Evolutionary conservation across 2,888 invertebrate species (phyloP), one percentile per base, ranked within the genome.

Genomic region (Actias luna): DNA sequence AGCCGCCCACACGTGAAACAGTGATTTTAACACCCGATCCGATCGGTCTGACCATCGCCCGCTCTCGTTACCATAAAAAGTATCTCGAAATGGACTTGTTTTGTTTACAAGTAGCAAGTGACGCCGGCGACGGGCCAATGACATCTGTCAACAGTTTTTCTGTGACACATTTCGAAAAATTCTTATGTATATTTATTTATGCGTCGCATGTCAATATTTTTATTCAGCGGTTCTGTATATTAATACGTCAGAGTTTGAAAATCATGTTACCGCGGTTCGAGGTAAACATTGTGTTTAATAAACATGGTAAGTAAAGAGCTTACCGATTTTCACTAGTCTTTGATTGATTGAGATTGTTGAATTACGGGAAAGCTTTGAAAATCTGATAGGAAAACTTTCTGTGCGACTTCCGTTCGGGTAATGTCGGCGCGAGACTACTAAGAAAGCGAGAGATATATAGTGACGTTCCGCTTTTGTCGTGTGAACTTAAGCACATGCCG

Each of bases 1-100:
- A 73, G 36, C 70, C 74, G 63, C 74, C 77, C 78, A 77, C 76
- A 69, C 73, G 64, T 18, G 60, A 65, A 57, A 68, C 70, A 68
- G 61, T 31, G 74, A 73, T 77, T 70, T 71, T 77, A 76, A 76
- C 77, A 75, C 77, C 72, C 71, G 74, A 73, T 74, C 68, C 52
- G 63, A 63, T 63, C 59, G 36, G 36, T 29, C 25, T 52, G 46
- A 50, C 58, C 58, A 33, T 50, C 62, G 50, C 59, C 29, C 55
- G 55, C 55, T 55, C 55, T 29, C 25, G 33, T 35, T 25, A n/a
- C 63, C 63, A 59, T 63, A 63, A 63, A 39, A 50, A 57, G 59
- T 18, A 27, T n/a, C 39, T 59, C 29, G 12, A 39, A 55, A 59
- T 55, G 63, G 63, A 59, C 62, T 62, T 59, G 59, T 63, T 63